Percentiles rank a stretch among this genome's conserved stretches.
Evolutionary conservation across 2,797 vertebrate species (phyloP).

Genomic region (Decapterus maruadsi): DNA sequence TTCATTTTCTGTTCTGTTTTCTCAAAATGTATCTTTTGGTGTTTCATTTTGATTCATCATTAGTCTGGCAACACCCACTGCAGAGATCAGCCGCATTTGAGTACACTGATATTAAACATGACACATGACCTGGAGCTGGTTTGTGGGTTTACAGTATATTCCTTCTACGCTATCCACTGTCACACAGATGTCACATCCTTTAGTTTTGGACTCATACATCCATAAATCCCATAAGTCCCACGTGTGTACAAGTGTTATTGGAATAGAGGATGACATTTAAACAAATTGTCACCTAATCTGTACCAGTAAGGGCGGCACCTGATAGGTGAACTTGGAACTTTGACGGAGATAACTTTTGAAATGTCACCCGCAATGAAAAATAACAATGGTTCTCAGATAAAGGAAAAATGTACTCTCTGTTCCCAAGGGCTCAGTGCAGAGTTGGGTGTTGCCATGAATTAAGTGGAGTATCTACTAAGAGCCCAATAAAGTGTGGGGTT

Average conservation of each 20-base stretch:
- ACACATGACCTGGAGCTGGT: background rate
- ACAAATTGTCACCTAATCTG: constrained; percentile 81
- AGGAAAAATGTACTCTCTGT: constrained; percentile 55
- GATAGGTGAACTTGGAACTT: constrained; percentile 82
- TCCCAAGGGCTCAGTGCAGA: constrained; percentile 26
- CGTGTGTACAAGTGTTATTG: constrained; percentile 68
- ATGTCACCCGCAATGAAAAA: constrained; percentile 81
- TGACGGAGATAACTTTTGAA: constrained; percentile 82
- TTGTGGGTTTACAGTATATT: background rate
- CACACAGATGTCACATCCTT: constrained; percentile 19
- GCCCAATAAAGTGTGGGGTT: constrained; percentile 18
- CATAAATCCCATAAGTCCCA: constrained; percentile 56
- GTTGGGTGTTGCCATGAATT: constrained; percentile 32
- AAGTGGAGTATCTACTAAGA: constrained; percentile 30
- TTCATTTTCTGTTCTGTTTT: no score
- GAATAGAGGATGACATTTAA: constrained; percentile 80
- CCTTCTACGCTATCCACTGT: background rate
- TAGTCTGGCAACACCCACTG: no score
- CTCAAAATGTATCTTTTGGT: no score
- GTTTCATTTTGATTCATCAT: no score
- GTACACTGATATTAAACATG: background rate
- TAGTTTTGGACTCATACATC: constrained; percentile 24
- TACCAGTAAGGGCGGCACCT: constrained; percentile 67
- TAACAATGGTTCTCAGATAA: constrained; percentile 56
- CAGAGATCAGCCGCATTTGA: no score